These are phyloP conservation scores for Amphiprion percula DNA, from an alignment of 2,113 vertebrate species.

Conservation along the genomic window DNA sequence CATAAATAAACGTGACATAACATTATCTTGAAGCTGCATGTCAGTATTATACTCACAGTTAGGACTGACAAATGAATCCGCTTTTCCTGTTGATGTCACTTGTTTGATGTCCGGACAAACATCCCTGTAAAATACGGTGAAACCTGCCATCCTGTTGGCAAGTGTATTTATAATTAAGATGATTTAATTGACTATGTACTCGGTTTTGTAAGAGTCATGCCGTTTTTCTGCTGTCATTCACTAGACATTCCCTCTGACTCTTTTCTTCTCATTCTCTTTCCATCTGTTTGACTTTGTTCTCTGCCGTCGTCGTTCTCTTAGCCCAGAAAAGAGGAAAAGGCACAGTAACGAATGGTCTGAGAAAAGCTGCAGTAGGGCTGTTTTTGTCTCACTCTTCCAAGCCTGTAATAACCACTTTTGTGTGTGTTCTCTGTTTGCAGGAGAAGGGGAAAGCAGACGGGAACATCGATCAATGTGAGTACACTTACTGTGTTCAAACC, in stretches of 20 bases:
- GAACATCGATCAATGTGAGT: slow-evolving; percentile 82
- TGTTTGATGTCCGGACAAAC: slow-evolving; percentile 23
- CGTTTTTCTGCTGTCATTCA: slow-evolving; percentile 22
- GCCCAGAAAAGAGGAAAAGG: slow-evolving; percentile 23
- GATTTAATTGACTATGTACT: slow-evolving; percentile 37
- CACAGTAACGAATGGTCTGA: slow-evolving; percentile 35
- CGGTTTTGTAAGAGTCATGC: slow-evolving; percentile 5
- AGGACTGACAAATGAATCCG: slow-evolving; percentile 4
- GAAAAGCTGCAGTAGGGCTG: slow-evolving; percentile 53
- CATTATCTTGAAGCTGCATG: neutral
- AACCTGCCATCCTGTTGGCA: slow-evolving; percentile 28
- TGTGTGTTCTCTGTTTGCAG: slow-evolving; percentile 78
- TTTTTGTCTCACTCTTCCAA: slow-evolving; percentile 59
- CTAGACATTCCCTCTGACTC: neutral
- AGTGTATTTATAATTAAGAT: slow-evolving; percentile 37
- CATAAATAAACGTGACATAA: slow-evolving; percentile 7
- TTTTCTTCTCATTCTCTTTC: neutral
- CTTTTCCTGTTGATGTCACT: slow-evolving; percentile 6
- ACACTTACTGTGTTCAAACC: slow-evolving; percentile 74
- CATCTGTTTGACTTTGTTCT: slow-evolving; percentile 37
- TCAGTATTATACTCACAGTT: slow-evolving; percentile 9
- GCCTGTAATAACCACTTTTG: slow-evolving; percentile 73
- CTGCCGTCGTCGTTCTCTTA: slow-evolving; percentile 22
- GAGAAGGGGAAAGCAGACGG: slow-evolving; percentile 72
- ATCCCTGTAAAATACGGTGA: slow-evolving; percentile 9